Conservation (phyloP, 2,888 invertebrate genomes). For the Folsomia candida region DNA sequence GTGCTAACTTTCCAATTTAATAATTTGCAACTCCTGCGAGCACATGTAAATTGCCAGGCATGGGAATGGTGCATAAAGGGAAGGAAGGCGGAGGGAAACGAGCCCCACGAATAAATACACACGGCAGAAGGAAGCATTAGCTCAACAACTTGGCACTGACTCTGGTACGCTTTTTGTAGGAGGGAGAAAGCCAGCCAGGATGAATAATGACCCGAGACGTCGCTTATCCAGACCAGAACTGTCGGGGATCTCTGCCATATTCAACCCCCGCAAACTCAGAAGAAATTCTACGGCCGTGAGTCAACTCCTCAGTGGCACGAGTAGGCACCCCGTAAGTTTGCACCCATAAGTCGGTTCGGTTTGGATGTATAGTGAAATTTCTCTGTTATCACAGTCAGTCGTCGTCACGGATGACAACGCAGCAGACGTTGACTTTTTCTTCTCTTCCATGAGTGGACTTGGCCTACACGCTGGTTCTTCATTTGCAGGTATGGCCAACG, state of each 20-base stretch:
- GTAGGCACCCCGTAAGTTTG: constrained; percentile 41
- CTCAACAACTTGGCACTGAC: constrained; percentile 10
- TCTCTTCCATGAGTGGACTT: constrained; percentile 34
- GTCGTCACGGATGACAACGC: constrained; percentile 66
- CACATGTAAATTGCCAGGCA: background rate
- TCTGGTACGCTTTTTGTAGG: background rate
- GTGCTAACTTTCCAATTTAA: too few species aligned
- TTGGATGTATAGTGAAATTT: too few species aligned
- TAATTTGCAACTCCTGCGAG: too few species aligned
- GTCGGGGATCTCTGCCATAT: constrained; percentile 68
- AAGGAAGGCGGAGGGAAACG: background rate
- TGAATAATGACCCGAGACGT: constrained; percentile 49
- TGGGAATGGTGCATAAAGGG: background rate
- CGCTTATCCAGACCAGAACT: constrained; percentile 50
- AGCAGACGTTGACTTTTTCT: constrained; percentile 45
- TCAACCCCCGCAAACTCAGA: constrained; percentile 65
- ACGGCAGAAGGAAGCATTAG: background rate
- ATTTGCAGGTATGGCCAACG: constrained; percentile 51
- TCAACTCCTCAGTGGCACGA: constrained; percentile 44
- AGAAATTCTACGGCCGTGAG: constrained; percentile 50
- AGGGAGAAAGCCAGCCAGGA: background rate
- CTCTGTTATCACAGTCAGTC: too few species aligned
- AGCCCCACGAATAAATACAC: background rate
- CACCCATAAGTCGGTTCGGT: too few species aligned
- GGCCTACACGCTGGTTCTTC: background rate